These are phyloP conservation scores for Sericinus montela DNA, from an alignment of 2,888 invertebrate genomes.

Conservation along the genomic window DNA sequence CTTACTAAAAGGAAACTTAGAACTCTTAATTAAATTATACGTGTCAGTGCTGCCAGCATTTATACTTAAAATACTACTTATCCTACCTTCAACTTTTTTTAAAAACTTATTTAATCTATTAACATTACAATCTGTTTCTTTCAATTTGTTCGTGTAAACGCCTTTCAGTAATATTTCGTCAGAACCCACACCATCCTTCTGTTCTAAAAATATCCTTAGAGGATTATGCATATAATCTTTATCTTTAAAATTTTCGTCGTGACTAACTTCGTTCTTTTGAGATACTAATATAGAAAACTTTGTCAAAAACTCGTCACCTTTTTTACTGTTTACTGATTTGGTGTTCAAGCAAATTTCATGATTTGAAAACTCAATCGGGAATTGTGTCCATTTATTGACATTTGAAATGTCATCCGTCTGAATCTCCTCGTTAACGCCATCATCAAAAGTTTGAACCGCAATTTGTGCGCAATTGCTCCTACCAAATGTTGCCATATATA, in stretches of 20 bases:
- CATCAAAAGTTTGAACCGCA: conserved; percentile 65
- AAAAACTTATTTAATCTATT: conserved; percentile 51
- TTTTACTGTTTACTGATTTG: conserved; percentile 30
- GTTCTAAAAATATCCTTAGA: conserved; percentile 60
- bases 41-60: conserved; percentile 43
- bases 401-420: conserved; percentile 58
- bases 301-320: conserved; percentile 44
- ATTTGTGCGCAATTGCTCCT: conserved; percentile 59
- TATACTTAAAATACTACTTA: conserved; percentile 45
- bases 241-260: conserved; percentile 31
- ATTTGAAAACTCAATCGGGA: conserved; percentile 62
- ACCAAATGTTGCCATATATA: conserved; percentile 68
- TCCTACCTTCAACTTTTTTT: conserved; percentile 50
- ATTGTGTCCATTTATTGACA: conserved; percentile 63
- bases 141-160: conserved; percentile 50
- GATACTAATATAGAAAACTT: conserved; percentile 36
- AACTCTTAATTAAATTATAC: conserved; percentile 38
- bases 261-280: conserved; percentile 24
- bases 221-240: conserved; percentile 50
- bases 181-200: conserved; percentile 60
- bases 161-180: conserved; percentile 53
- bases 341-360: conserved; percentile 38
- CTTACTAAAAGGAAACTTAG: conserved; percentile 56
- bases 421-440: conserved; percentile 55
- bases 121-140: conserved; percentile 41